Evolutionary conservation across 1,140 invertebrate genomes (phyloP).

Genomic region (Melanaphis sacchari): DNA sequence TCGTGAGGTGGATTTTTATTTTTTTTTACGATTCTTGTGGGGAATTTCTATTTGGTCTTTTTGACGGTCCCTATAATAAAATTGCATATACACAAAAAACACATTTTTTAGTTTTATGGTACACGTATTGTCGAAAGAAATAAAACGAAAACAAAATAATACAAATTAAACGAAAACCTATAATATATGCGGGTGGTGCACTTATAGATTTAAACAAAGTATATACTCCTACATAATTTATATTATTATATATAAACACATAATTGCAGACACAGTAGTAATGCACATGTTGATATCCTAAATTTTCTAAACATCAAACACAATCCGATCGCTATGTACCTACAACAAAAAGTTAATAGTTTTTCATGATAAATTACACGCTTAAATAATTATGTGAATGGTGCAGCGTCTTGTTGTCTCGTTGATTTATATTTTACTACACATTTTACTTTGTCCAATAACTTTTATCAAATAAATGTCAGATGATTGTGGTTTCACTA

Average conservation of each 20-base stretch:
- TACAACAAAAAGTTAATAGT: background rate
- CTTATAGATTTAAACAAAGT: background rate
- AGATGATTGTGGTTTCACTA: background rate
- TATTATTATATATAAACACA: background rate
- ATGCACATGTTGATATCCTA: background rate
- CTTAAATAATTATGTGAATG: background rate
- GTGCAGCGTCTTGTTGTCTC: background rate
- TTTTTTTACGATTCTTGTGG: conserved; percentile 27
- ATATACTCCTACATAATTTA: background rate
- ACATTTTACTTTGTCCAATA: background rate
- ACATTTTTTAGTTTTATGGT: conserved; percentile 28
- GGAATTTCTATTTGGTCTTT: conserved; percentile 34
- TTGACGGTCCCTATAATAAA: conserved; percentile 24
- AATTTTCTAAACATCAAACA: background rate
- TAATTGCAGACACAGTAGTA: background rate
- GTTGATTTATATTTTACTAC: background rate
- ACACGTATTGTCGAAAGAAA: conserved; percentile 16
- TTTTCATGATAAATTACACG: background rate
- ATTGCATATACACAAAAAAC: conserved; percentile 27
- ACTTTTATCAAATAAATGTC: background rate
- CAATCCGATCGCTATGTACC: background rate
- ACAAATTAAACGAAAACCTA: conserved; percentile 30
- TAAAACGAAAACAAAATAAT: conserved; percentile 4
- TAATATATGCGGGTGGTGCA: background rate
- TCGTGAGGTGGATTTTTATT: conserved; percentile 34